Evolutionary conservation across 1,140 invertebrate species (phyloP).

Genomic region (Drosophila pandora): DNA sequence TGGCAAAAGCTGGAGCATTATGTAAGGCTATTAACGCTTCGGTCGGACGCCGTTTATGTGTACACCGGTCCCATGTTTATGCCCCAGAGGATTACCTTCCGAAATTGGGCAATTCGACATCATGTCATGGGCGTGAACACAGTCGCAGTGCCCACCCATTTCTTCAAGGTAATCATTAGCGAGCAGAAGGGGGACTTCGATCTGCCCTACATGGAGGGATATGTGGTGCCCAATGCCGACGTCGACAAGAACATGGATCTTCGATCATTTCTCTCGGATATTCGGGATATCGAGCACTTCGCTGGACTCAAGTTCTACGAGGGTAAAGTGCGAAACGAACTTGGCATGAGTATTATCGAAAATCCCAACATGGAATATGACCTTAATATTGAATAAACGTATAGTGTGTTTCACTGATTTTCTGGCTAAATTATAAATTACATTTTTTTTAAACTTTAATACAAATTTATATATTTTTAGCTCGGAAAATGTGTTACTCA

Average conservation of each 20-base stretch:
- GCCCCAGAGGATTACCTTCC: conserved; percentile 92
- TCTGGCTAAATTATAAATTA: too few relatives aligned
- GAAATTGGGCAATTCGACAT: conserved; percentile 96
- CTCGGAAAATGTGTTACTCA: not conserved
- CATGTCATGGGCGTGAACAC: conserved; percentile 97
- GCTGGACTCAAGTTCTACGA: conserved; percentile 97
- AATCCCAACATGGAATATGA: not conserved
- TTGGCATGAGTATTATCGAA: not conserved
- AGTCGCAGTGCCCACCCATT: conserved; percentile 99
- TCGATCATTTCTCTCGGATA: conserved; percentile 91
- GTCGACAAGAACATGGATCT: conserved; percentile 91
- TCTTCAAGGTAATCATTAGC: conserved; percentile 96
- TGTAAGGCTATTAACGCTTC: conserved; percentile 90
- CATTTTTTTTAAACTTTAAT: too few relatives aligned
- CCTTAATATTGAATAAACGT: not conserved
- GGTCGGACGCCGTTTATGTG: conserved; percentile 94
- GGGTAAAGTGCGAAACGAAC: conserved; percentile 84
- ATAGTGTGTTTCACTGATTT: too few relatives aligned
- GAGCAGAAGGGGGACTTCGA: conserved; percentile 86
- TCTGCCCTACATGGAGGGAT: conserved; percentile 93
- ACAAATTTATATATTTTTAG: too few relatives aligned
- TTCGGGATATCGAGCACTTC: conserved; percentile 94
- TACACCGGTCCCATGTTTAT: conserved; percentile 98
- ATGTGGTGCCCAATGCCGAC: conserved; percentile 95
- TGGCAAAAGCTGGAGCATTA: conserved; percentile 97